Percentiles rank a stretch among this genome's conserved stretches.
These are phyloP conservation scores for Heliconius eleuchia DNA, from an alignment of 1,140 invertebrate species.

Conservation along the genomic window DNA sequence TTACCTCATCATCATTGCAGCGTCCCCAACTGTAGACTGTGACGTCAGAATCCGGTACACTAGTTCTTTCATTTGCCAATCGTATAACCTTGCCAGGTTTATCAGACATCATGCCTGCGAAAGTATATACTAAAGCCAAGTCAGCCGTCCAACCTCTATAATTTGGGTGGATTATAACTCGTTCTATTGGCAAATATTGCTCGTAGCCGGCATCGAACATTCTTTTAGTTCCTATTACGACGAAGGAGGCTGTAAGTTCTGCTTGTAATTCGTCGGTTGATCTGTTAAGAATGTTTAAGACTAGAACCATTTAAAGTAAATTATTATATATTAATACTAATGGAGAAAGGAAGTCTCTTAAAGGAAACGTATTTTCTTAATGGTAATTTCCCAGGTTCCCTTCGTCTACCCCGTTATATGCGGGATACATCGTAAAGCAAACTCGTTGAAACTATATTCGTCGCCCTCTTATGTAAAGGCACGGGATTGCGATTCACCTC, in stretches of 20 bases:
- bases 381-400: too few species aligned
- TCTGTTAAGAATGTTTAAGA: constrained; percentile 24
- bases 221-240: constrained; percentile 60
- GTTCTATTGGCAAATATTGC: constrained; percentile 61
- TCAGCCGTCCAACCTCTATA: constrained; percentile 52
- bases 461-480: too few species aligned
- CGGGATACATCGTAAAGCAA: too few species aligned
- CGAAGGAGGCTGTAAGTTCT: constrained; percentile 58
- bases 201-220: constrained; percentile 50
- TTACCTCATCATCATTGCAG: constrained; percentile 46
- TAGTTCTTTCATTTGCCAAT: constrained; percentile 45
- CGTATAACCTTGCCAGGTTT: constrained; percentile 56
- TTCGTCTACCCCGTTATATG: too few species aligned
- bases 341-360: too few species aligned
- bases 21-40: constrained; percentile 63
- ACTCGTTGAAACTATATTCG: too few species aligned
- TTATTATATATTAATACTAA: too few species aligned
- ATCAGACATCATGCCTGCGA: constrained; percentile 59
- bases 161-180: constrained; percentile 52
- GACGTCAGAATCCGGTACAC: constrained; percentile 48
- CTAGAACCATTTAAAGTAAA: not conserved
- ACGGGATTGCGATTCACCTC: too few species aligned
- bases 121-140: constrained; percentile 56
- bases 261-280: constrained; percentile 34
- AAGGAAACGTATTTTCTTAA: too few species aligned